Evolutionary conservation across 92 coral and sea anemone species (phyloP).

Genomic region (Epizoanthus stellaris): DNA sequence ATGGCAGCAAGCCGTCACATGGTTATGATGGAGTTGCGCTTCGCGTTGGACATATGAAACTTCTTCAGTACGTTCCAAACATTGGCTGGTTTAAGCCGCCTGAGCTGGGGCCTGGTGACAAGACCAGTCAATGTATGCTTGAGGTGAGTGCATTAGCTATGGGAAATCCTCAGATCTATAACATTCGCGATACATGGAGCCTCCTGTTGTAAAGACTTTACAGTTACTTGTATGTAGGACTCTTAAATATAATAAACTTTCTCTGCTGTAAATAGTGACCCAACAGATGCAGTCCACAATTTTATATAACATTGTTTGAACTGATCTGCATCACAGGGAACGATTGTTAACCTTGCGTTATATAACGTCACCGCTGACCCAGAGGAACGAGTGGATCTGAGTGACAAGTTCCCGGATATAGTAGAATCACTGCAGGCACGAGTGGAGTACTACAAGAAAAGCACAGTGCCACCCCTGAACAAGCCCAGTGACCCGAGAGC

Average conservation of each 20-base stretch:
- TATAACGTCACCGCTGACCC: conserved; percentile 84
- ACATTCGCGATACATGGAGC: no score
- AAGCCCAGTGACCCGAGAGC: conserved; percentile 59
- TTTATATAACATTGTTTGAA: no score
- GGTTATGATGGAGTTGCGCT: conserved; percentile 64
- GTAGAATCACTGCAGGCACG: conserved; percentile 58
- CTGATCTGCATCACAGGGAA: not conserved
- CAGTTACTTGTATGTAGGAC: no score
- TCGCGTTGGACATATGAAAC: conserved; percentile 72
- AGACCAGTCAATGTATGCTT: not conserved
- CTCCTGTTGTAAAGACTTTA: no score
- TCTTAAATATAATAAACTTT: no score
- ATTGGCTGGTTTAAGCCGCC: conserved; percentile 75
- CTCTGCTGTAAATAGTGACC: no score
- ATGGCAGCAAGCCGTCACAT: conserved; percentile 1
- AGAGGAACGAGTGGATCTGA: conserved; percentile 72
- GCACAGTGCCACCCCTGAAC: conserved; percentile 50
- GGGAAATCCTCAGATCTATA: no score
- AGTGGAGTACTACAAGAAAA: conserved; percentile 60
- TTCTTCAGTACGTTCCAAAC: conserved; percentile 63
- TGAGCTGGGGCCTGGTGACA: conserved; percentile 32
- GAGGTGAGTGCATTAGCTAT: no score
- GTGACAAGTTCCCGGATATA: conserved; percentile 58
- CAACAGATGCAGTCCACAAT: no score
- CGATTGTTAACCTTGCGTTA: conserved; percentile 53